Percentiles rank a stretch among this genome's conserved stretches.
phyloP scores from a whole-genome alignment of 2,888 invertebrate genomes.

The Thecophora atra region DNA sequence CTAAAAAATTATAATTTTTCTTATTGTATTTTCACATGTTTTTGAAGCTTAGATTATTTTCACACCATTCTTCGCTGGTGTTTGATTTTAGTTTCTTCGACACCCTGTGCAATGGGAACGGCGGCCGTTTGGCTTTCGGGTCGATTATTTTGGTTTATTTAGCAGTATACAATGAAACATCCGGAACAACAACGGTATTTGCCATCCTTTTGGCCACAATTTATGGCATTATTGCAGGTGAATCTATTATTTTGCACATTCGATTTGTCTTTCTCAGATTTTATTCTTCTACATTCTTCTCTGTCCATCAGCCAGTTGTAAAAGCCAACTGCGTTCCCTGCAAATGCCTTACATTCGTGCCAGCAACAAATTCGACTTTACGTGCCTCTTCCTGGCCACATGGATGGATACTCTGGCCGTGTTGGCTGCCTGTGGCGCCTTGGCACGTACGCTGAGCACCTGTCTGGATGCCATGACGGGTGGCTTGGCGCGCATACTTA shows the following conservation, averaged over 20 bases:
- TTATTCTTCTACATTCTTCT: not conserved
- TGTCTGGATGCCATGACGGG: constrained; percentile 71
- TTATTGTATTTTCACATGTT: no score
- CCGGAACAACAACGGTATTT: constrained; percentile 60
- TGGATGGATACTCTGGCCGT: constrained; percentile 70
- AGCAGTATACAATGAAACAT: constrained; percentile 64
- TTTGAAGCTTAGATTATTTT: no score
- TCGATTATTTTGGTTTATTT: constrained; percentile 61
- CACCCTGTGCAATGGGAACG: constrained; percentile 61
- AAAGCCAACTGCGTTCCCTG: constrained; percentile 61
- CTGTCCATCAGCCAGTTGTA: constrained; percentile 58
- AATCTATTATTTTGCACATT: constrained; percentile 33
- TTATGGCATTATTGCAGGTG: constrained; percentile 63
- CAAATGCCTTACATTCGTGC: constrained; percentile 66
- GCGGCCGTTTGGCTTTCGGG: constrained; percentile 64
- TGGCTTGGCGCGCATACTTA: constrained; percentile 68
- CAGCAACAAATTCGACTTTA: constrained; percentile 65
- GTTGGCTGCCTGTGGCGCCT: constrained; percentile 68
- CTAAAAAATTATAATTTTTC: no score
- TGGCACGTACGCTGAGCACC: constrained; percentile 69
- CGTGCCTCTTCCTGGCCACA: constrained; percentile 67
- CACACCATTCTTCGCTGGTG: no score
- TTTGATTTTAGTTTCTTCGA: constrained; percentile 55
- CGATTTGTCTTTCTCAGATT: not conserved
- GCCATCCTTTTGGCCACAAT: constrained; percentile 60